Percentiles rank a stretch among this genome's conserved stretches.
phyloP scores from a whole-genome alignment of 2,113 vertebrate species.

The Lethenteron camtschaticum region DNA sequence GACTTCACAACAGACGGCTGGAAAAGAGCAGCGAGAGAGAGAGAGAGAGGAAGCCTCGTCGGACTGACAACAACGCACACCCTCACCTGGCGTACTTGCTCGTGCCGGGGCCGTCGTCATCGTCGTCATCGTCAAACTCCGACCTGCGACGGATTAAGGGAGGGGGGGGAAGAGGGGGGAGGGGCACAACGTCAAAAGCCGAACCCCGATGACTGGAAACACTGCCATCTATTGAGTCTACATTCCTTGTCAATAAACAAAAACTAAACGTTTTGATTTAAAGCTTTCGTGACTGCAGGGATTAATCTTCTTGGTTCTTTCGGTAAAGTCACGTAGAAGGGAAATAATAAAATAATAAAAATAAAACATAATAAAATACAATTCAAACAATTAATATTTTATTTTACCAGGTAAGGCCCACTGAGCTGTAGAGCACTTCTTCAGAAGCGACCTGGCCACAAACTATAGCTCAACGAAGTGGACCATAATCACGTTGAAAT shows the following conservation, averaged over 20 bases:
- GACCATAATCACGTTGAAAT: too few relatives aligned
- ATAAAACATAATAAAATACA: constrained; percentile 7
- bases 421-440: too few relatives aligned
- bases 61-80: fast-evolving
- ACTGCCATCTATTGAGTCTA: too few relatives aligned
- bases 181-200: too few relatives aligned
- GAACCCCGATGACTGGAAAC: not conserved
- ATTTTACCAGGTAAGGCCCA: too few relatives aligned
- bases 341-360: too few relatives aligned
- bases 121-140: constrained; percentile 34
- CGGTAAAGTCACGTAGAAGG: too few relatives aligned
- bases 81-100: constrained; percentile 71
- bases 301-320: too few relatives aligned
- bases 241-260: too few relatives aligned
- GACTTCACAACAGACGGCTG: constrained; percentile 55
- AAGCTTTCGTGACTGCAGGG: not conserved
- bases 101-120: constrained; percentile 40
- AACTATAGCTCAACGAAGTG: too few relatives aligned
- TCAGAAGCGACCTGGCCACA: too few relatives aligned
- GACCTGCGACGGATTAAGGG: constrained; percentile 21
- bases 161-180: constrained; percentile 7
- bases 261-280: constrained; percentile 2
- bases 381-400: too few relatives aligned
- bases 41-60: constrained; percentile 1
- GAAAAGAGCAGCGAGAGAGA: constrained; percentile 32